Conservation (phyloP, 1,140 invertebrate genomes). For the Colletes latitarsis region DNA sequence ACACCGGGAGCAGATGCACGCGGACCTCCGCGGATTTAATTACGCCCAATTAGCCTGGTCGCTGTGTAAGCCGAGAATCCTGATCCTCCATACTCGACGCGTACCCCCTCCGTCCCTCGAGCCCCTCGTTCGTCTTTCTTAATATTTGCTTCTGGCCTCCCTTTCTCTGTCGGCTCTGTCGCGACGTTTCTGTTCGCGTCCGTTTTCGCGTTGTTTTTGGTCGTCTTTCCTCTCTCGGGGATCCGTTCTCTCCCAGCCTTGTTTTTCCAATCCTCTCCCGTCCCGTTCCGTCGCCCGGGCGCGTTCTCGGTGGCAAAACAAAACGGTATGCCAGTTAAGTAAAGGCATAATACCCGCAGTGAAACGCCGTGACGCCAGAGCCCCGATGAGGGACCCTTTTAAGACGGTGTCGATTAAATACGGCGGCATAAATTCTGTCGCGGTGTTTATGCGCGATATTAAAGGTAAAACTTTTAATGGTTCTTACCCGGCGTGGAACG, state of each 20-base stretch:
- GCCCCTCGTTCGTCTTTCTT: slow-evolving; percentile 52
- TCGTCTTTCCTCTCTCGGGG: not conserved
- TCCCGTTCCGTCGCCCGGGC: not conserved
- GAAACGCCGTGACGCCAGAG: slow-evolving; percentile 33
- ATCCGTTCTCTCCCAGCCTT: not conserved
- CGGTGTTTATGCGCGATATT: slow-evolving; percentile 54
- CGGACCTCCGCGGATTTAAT: slow-evolving; percentile 68
- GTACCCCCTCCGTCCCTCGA: not conserved
- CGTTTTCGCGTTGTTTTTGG: not conserved
- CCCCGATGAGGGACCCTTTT: slow-evolving; percentile 40
- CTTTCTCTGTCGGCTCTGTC: not conserved
- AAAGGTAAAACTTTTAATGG: slow-evolving; percentile 53
- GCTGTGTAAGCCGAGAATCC: slow-evolving; percentile 51
- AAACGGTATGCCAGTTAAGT: slow-evolving; percentile 55
- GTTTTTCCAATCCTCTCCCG: not conserved
- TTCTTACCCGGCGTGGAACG: not conserved
- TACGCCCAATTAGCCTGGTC: slow-evolving; percentile 73
- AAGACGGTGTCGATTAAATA: slow-evolving; percentile 57
- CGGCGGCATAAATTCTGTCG: slow-evolving; percentile 47
- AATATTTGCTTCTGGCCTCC: not conserved
- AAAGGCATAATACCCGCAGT: slow-evolving; percentile 43
- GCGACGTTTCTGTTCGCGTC: not conserved
- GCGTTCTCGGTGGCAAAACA: slow-evolving; percentile 44
- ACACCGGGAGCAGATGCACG: slow-evolving; percentile 60
- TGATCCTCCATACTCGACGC: not conserved